phyloP scores from a whole-genome alignment of 2,113 vertebrate genomes.

The Excalfactoria chinensis region DNA sequence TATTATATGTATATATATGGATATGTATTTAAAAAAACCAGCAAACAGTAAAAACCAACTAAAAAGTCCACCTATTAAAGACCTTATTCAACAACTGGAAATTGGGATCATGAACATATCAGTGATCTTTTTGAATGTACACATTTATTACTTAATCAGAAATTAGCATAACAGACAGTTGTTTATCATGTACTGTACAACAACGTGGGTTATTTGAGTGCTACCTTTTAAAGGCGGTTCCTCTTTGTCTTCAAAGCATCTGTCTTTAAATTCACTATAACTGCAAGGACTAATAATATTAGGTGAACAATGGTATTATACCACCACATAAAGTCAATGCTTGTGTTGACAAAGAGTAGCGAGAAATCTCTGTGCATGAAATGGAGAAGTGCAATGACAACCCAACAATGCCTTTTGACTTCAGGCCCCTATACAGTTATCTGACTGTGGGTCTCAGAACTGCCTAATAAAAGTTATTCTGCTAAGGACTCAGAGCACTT shows the following conservation, averaged over 20 bases:
- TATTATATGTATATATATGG: too few relatives aligned
- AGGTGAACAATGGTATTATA: neutral
- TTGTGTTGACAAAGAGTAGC: neutral
- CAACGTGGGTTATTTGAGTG: neutral
- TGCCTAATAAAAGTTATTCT: neutral
- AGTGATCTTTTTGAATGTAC: neutral
- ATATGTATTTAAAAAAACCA: too few relatives aligned
- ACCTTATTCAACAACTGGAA: neutral
- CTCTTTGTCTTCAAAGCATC: neutral
- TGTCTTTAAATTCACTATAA: neutral
- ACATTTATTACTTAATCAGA: neutral
- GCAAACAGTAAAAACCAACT: too few relatives aligned
- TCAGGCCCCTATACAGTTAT: neutral
- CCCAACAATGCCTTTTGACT: neutral
- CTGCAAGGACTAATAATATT: neutral
- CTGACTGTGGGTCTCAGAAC: neutral
- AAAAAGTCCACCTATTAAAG: neutral
- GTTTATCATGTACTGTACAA: neutral
- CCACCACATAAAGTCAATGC: neutral
- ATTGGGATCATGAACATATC: neutral
- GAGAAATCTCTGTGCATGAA: neutral
- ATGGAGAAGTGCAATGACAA: neutral
- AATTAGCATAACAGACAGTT: neutral
- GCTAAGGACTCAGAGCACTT: neutral
- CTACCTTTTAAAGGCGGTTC: neutral